phyloP scores from a whole-genome alignment of 2,113 vertebrate species.

The Nothoprocta pentlandii region DNA sequence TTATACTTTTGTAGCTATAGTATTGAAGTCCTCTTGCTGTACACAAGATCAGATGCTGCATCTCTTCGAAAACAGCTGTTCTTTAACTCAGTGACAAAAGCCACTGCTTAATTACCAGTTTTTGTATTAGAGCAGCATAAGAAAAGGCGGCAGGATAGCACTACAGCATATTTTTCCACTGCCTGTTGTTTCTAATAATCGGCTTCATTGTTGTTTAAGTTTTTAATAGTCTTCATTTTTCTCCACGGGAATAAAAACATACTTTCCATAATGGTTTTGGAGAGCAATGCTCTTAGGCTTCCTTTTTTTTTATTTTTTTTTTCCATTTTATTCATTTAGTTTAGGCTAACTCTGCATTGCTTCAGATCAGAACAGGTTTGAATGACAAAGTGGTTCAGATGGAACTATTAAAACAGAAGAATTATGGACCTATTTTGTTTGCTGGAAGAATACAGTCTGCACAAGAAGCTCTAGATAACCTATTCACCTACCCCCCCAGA shows the following conservation, averaged over 20 bases:
- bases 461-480: slow-evolving; percentile 58
- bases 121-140: neutral
- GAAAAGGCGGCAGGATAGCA: neutral
- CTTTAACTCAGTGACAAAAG: neutral
- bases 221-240: neutral
- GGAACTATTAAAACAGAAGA: slow-evolving; percentile 46
- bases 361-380: neutral
- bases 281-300: neutral
- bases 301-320: neutral
- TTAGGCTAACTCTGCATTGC: neutral
- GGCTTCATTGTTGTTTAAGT: neutral
- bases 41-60: accelerated
- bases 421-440: slow-evolving; percentile 46
- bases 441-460: slow-evolving; percentile 60
- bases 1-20: neutral
- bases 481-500: slow-evolving; percentile 64
- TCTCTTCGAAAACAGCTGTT: neutral
- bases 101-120: accelerated
- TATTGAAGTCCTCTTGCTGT: neutral
- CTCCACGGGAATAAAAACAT: neutral
- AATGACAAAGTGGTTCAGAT: slow-evolving; percentile 8
- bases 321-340: neutral
- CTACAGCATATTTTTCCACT: neutral
- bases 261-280: neutral
- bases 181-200: neutral